Base-by-base conservation (phyloP, 2,797 vertebrate genomes). In the Pangasius djambal region DNA sequence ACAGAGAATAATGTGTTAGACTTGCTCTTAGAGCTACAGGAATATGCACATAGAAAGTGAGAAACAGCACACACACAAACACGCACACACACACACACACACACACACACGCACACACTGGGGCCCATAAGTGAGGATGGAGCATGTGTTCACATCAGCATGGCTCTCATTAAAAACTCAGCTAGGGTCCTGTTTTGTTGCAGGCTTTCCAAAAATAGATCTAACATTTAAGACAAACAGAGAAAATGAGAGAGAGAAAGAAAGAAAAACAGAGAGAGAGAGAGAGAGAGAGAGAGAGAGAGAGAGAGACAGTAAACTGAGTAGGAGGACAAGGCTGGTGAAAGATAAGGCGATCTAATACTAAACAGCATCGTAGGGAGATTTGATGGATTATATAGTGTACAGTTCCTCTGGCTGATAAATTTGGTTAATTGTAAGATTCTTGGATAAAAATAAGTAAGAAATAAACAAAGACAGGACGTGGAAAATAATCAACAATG, bases 61-160 rank as follows among this genome's bases (percentile, higher is more conserved):
- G 28, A 69, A 50, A 82, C 18, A 40, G 22, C 79, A 15, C 55
- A 9, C 4, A 12, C 78, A 79, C 12, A 48, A 25, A 75, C 44
- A 52, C 48, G 8, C 75, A 40, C 55, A 44, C 34, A 86, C 20
- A 63, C 55, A 77, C 25, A 77, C 25, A 79, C 15, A 52, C 28
- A 87, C 57, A 87, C 18, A 87, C 44, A 50, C 20, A 31, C 20
- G 25, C 20, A 57, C 37, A 85, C 12, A 57, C 57, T 40, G 22
- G 31, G 37, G 34, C 59, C 57, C 52, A 48, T 15, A 40, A 74
- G 85, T 86, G 31, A 57, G 34, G 52, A 86, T 86, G 85, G 85
- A 75, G 85, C 69, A 74, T 86, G 67, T 86, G 37, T 78, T 65
- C 57, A 77, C 87, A 77, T 91, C 90, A 18, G 34, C 87, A 52